Conservation (phyloP, 2,113 vertebrate genomes). For the Salvelinus namaycush region DNA sequence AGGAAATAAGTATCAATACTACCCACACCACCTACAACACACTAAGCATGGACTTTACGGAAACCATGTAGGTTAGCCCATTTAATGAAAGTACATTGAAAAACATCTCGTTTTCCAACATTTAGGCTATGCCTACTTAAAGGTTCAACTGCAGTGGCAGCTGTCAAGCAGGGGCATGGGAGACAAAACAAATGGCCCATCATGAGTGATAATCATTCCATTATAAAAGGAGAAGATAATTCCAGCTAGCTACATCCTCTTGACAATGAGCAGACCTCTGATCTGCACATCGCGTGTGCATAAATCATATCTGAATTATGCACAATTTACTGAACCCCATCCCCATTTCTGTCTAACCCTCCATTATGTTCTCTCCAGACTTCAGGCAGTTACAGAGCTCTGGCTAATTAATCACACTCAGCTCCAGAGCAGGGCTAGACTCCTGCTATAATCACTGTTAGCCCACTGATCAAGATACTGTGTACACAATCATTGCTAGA, state of each 20-base stretch:
- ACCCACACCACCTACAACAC: neutral
- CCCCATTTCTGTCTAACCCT: slow-evolving; percentile 9
- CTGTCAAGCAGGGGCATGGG: no score
- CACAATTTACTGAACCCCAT: neutral
- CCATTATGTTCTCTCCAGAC: neutral
- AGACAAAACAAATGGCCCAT: neutral
- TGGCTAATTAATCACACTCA: neutral
- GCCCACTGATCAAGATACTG: neutral
- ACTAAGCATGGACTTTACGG: no score
- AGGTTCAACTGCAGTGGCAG: no score
- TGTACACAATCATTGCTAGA: neutral
- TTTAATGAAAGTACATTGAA: no score
- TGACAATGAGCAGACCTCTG: neutral
- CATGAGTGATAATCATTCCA: neutral
- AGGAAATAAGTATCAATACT: neutral
- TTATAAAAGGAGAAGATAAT: neutral
- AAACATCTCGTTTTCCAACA: no score
- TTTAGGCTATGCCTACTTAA: no score
- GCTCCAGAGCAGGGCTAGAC: neutral
- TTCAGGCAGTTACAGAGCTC: neutral
- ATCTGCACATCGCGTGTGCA: neutral
- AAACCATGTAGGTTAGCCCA: no score
- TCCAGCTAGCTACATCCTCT: neutral
- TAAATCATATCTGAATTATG: neutral
- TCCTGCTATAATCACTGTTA: neutral